Evolutionary conservation across 2,888 invertebrate genomes (phyloP), one percentile per base, ranked within the genome.

Genomic region (Polymixis flavicincta): DNA sequence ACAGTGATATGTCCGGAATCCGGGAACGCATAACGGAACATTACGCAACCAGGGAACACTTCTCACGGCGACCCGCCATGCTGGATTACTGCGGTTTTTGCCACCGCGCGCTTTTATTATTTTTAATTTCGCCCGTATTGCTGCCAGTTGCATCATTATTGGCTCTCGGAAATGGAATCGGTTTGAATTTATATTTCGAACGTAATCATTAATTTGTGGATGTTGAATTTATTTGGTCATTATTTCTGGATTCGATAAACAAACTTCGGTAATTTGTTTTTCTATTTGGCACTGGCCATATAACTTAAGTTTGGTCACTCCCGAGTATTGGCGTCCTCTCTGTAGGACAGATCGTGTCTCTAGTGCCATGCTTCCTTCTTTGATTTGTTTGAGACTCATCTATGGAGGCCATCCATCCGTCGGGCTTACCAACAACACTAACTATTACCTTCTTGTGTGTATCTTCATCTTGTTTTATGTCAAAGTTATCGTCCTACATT

Each of bases 1-100:
- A 81, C 76, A 65, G 74, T 77, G 88, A 85, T 86, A 86, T 82
- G 86, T 87, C 88, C 86, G 82, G 82, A 85, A 84, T 86, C 87
- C 88, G 72, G 86, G 85, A 84, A 78, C 50, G 74, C 48, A 54
- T 87, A 86, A 86, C 88, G 86, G 87, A 66, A 75, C 68, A 60
- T 79, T 78, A 73, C 70, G 55, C 65, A 79, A 74, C 73, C 61
- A 61, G 59, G 79, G 80, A 65, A 73, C 70, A 50, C 73, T 87
- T 86, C 86, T 78, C 87, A 87, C 86, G 86, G 76, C 72, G 52
- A 57, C 71, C 63, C 55, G 67, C 63, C 74, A 74, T 64, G 60
- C 66, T 83, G 55, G 82, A 77, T 81, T 63, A 69, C 57, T 87
- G 87, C 71, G 85, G 87, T 87, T 86, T 80, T 84, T 84, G 60